Evolutionary conservation across 1,140 invertebrate genomes (phyloP), one percentile per base, ranked within the genome.

Genomic region (Papilio aristodemus): DNA sequence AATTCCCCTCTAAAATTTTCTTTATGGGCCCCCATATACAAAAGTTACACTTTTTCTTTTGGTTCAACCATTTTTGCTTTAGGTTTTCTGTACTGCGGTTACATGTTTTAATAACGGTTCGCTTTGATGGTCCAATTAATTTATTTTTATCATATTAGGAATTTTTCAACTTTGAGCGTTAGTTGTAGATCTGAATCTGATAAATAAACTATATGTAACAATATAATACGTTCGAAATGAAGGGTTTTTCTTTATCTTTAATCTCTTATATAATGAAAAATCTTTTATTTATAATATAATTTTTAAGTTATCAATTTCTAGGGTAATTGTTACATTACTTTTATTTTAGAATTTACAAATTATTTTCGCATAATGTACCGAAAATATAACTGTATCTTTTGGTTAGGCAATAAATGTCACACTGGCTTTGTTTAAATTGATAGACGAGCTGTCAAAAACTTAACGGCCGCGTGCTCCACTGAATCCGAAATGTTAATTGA

Each of bases 1-100:
- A 54, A 54, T 54, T 54, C 46, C 46, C 19, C 46, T 54, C 46
- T 54, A 54, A 54, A 54, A 54, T 54, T 54, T 54, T 54, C 46
- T 54, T 54, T 54, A 54, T 54, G 46, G 46, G 10, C 46, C 46
- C n/a, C 46, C 46, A 54, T 54, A 54, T 54, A 54, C 46, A 54
- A 54, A 25, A 54, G 46, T 17, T 54, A 54, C 46, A 54, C 46
- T 54, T 54, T 54, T 54, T 25, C 46, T 54, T 54, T 54, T 54
- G 22, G 46, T 54, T 17, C 46, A 22, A 54, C 46, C 19, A 54
- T 25, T 54, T 54, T 54, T 6, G 19, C 10, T 54, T 22, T 54
- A 54, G 46, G 46, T 54, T 54, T 4, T 5, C 19, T 25, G 7
- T 54, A 54, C 46, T 5, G 19, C 2, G 6, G 27, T 2, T 32